Conservation (phyloP, 2,797 vertebrate genomes). For the Hyperoplus immaculatus region DNA sequence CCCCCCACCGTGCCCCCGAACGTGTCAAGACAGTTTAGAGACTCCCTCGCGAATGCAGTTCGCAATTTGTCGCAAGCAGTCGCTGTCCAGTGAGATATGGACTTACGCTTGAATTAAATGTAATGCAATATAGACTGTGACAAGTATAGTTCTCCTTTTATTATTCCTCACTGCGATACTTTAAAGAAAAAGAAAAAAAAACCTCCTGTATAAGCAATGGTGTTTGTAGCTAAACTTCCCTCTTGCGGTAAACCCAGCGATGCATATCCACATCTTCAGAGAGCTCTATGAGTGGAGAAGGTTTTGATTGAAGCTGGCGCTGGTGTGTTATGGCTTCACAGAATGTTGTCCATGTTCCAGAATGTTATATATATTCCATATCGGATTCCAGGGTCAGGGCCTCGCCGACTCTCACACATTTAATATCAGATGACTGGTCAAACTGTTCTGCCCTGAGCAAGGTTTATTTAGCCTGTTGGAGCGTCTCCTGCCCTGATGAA, state of each 20-base stretch:
- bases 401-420: slow-evolving; percentile 39
- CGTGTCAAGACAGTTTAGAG: no score
- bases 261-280: not conserved
- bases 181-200: slow-evolving; percentile 13
- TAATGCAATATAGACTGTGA: not conserved
- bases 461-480: slow-evolving; percentile 75
- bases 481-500: slow-evolving; percentile 69
- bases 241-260: not conserved
- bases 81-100: no score
- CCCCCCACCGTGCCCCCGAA: no score
- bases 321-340: slow-evolving; percentile 9
- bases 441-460: slow-evolving; percentile 51
- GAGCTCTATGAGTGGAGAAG: not conserved
- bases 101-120: no score
- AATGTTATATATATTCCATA: slow-evolving; percentile 19
- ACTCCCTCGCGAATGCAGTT: no score
- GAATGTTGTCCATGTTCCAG: not conserved
- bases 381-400: slow-evolving; percentile 34
- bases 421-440: slow-evolving; percentile 66
- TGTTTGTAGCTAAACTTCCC: not conserved
- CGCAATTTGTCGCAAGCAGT: no score
- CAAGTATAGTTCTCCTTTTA: not conserved
- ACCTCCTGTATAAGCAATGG: no score
- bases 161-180: not conserved
- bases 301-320: not conserved